Base-by-base conservation (phyloP, 2,888 invertebrate genomes). In the Temnothorax unifasciatus region DNA sequence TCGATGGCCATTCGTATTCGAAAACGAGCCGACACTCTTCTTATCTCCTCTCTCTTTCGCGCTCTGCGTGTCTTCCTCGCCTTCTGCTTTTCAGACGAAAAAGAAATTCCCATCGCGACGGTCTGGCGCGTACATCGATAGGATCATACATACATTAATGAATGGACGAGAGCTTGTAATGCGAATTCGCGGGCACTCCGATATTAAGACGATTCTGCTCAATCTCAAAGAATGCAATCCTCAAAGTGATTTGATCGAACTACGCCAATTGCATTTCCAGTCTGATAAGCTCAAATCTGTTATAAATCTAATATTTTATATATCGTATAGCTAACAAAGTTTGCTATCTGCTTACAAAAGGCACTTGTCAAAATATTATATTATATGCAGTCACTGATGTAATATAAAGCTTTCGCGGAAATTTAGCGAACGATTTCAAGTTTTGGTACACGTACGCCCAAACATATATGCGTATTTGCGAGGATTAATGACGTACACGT, bases 1-100 rank as follows among this genome's bases (percentile, higher is more conserved):
- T 86, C 89, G 85, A 90, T 85, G 87, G 86, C 87, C 90, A 77
- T 91, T 91, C 87, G 91, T 89, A 90, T 90, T 91, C 89, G 90
- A 76, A 90, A 91, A 90, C 90, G 91, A 90, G 88, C 85, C 86
- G 86, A 59, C 87, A 71, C 73, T 88, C 90, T 57, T 85, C 88
- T 86, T 90, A 54, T 82, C 66, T 77, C 1, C 13, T 52, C 8
- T 34, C 11, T 9, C 47, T n/a, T 47, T 76, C n/a, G 8, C 34
- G 18, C 34, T 57, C 41, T 18, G 34, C 59, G 74, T 15, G 15
- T 29, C 54, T 44, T 50, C 41, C 47, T 47, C 38, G 63, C 44
- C 64, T 54, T 44, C 50, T 76, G 41, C 75, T 68, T 71, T 74
- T 54, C 63, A 54, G 38, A 85, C 41, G 77, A 73, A 66, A 84